Base-by-base conservation (phyloP, 2,113 vertebrate genomes). In the Tichodroma muraria region DNA sequence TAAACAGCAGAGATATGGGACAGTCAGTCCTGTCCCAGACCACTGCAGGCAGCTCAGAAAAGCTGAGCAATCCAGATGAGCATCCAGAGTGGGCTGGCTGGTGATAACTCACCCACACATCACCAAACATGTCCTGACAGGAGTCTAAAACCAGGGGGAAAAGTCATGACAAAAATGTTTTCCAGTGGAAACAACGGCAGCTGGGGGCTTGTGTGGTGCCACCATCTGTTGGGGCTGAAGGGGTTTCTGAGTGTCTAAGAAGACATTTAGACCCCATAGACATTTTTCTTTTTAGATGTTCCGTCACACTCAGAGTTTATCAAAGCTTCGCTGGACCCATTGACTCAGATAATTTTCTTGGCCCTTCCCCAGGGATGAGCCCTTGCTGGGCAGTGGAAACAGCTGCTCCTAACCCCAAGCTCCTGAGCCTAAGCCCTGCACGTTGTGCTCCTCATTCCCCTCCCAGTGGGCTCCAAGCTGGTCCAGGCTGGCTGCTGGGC, bases 381-480 rank as follows among this genome's bases (percentile, higher is more conserved):
- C 44, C 59, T 68, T 18, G 53, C 35, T 49, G 57, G 42, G 38
- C 15, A 15, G 31, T 50, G 38, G 9, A 20, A 59, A 13, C 6
- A 60, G 28, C 54, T 57, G 56, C 27, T 66, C 79, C 72, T 30
- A 30, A 27, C 31, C n/a, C 53, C 21, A 4, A 2, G 22, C 42
- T 49, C 31, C 54, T 9, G 45, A 44, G 24, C 69, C 35, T 21
- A 24, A 75, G 37, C 42, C 47, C 45, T 70, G 80, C 53, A 11
- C 0, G 0, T 15, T 21, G 47, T 17, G 37, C 47, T 35, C 38
- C 61, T 53, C 2, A 0, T 4, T 73, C 13, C 42, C 14, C 22
- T 88, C 42, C 38, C 71, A 11, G 28, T 6, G 37, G 54, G 22
- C 45, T 78, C 59, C 81, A 21, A 16, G 54, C 69, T 85, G 56